A percentile compares a stretch with the other conserved stretches of the same genome.
These are phyloP conservation scores for Strigamia transsilvanica DNA, from an alignment of 2,888 invertebrate species.

Conservation along the genomic window DNA sequence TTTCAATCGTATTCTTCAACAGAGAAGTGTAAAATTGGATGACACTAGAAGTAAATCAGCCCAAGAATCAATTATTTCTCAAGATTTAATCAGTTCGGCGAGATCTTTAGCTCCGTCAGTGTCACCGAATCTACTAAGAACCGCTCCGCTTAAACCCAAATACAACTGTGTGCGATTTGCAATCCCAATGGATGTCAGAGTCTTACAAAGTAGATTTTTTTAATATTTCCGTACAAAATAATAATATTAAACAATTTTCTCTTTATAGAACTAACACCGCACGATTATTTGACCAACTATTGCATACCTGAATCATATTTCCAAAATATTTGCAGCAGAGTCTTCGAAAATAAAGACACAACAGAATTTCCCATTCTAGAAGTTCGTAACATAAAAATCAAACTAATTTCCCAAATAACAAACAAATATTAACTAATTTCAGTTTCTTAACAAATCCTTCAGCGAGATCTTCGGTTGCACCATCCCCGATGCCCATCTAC, in stretches of 20 bases:
- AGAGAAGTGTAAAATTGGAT: neutral
- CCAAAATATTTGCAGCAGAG: neutral
- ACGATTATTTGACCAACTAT: neutral
- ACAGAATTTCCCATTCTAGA: neutral
- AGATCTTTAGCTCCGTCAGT: slow-evolving; percentile 9
- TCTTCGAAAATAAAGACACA: neutral
- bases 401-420: neutral
- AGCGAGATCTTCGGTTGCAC: neutral
- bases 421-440: neutral
- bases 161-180: neutral
- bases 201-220: neutral
- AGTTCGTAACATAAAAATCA: neutral
- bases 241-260: neutral
- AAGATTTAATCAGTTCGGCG: slow-evolving; percentile 3
- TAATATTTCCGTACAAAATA: neutral
- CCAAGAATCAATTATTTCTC: neutral
- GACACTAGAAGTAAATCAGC: slow-evolving; percentile 1
- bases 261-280: neutral
- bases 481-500: neutral
- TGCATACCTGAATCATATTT: slow-evolving; percentile 6
- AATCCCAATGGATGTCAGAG: slow-evolving; percentile 20
- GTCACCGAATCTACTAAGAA: neutral
- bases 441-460: slow-evolving; percentile 18
- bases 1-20: neutral
- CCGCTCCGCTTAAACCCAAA: neutral